Evolutionary conservation across 1,140 invertebrate genomes (phyloP).

Genomic region (Dinothrombium tinctorium): DNA sequence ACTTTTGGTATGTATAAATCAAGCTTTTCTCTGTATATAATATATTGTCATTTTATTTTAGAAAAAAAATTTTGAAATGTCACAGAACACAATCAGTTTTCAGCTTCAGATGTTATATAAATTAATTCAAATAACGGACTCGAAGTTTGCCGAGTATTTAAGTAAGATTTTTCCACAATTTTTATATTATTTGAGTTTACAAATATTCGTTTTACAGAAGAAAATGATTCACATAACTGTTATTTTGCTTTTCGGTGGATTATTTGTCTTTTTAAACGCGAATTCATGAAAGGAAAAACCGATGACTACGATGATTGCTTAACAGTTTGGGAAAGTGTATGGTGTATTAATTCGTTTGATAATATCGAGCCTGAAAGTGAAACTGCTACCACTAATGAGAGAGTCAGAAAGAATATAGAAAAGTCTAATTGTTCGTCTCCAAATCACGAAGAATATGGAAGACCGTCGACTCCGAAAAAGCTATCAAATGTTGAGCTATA

Average conservation of each 20-base stretch:
- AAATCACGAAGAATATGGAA: background rate
- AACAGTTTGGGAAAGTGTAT: constrained; percentile 12
- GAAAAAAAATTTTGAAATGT: constrained; percentile 13
- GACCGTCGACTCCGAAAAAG: background rate
- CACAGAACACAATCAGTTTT: constrained; percentile 9
- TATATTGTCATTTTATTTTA: constrained; percentile 1
- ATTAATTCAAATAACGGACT: constrained; percentile 12
- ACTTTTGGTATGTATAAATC: constrained; percentile 40
- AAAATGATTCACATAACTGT: constrained; percentile 86
- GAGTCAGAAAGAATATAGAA: background rate
- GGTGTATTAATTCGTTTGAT: constrained; percentile 1
- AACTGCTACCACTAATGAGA: background rate
- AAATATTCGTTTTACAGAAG: constrained; percentile 29
- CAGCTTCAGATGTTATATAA: constrained; percentile 9
- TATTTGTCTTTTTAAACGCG: constrained; percentile 35
- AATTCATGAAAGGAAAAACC: constrained; percentile 24
- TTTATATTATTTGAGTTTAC: background rate
- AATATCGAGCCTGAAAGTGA: background rate
- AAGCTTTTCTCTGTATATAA: background rate
- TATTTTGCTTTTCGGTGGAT: constrained; percentile 89
- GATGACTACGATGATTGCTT: constrained; percentile 11
- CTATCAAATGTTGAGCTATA: constrained; percentile 11
- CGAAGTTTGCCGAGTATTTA: constrained; percentile 12
- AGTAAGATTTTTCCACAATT: constrained; percentile 3
- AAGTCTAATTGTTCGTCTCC: background rate